A percentile compares a stretch with the other conserved stretches of the same genome.
phyloP scores from a whole-genome alignment of 2,888 invertebrate species.

The Miltochrista miniata region DNA sequence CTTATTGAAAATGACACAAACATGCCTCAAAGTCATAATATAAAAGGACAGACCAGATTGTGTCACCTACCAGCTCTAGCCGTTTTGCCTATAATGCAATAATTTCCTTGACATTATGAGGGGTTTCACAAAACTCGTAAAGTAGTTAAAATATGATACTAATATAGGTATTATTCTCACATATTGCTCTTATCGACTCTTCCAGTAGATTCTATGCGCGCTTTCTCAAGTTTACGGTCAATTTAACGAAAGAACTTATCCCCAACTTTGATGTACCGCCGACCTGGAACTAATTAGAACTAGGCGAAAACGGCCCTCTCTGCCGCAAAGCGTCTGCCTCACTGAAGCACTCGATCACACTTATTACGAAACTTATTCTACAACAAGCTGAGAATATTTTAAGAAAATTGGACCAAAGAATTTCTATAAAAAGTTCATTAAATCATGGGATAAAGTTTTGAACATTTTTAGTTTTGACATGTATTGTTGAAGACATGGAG shows the following conservation, averaged over 20 bases:
- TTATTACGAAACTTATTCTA: constrained; percentile 49
- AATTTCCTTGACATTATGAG: too few species aligned
- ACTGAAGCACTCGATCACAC: constrained; percentile 32
- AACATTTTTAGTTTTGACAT: too few species aligned
- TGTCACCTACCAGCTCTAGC: background rate
- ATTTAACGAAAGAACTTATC: constrained; percentile 73
- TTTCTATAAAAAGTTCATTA: constrained; percentile 34
- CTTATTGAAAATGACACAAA: too few species aligned
- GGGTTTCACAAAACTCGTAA: too few species aligned
- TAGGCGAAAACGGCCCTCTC: constrained; percentile 59
- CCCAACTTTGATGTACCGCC: constrained; percentile 68
- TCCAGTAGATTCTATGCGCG: constrained; percentile 55
- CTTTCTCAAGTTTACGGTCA: constrained; percentile 65
- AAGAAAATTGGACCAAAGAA: constrained; percentile 26
- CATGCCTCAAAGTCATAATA: too few species aligned
- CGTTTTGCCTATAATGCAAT: background rate
- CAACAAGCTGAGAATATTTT: constrained; percentile 40
- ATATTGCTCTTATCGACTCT: too few species aligned
- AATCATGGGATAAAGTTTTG: constrained; percentile 25
- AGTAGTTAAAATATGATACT: too few species aligned
- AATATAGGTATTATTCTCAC: too few species aligned
- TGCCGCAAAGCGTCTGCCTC: constrained; percentile 35
- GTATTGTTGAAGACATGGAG: too few species aligned
- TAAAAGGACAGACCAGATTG: background rate
- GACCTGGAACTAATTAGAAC: constrained; percentile 76